Conservation (phyloP, 2,797 vertebrate species). For the Smutsia gigantea region DNA sequence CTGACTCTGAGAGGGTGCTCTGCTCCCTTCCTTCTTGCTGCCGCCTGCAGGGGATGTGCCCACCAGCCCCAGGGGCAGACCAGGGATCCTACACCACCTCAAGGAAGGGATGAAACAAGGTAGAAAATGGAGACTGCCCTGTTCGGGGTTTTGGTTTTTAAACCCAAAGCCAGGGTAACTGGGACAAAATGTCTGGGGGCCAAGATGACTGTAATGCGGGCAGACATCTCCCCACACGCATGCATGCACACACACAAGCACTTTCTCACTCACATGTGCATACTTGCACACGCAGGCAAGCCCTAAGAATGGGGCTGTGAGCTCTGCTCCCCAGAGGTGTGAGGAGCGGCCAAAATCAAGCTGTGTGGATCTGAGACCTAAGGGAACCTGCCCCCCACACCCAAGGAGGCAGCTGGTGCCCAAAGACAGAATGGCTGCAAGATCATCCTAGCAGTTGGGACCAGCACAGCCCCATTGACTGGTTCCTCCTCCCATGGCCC, state of each 20-base stretch:
- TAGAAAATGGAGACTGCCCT: not conserved
- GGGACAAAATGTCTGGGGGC: not conserved
- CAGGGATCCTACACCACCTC: not conserved
- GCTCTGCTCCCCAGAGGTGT: not conserved
- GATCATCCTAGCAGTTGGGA: not conserved
- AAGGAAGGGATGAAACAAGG: not conserved
- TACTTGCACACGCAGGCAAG: not conserved
- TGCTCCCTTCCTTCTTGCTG: not conserved
- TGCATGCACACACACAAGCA: not conserved
- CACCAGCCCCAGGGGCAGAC: too few relatives aligned
- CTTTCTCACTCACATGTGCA: not conserved
- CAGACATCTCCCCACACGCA: not conserved
- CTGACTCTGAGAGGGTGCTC: not conserved
- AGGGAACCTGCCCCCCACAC: not conserved
- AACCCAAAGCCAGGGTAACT: not conserved
- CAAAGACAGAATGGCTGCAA: not conserved
- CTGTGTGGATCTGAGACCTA: not conserved
- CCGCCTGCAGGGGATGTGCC: accelerated
- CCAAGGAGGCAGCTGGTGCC: not conserved
- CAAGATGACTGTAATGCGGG: not conserved
- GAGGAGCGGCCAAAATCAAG: not conserved
- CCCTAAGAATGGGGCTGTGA: not conserved
- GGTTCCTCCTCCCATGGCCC: not conserved
- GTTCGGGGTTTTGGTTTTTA: not conserved
- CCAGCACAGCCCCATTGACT: not conserved